Evolutionary conservation across 2,888 invertebrate genomes (phyloP).

Genomic region (Cyclophora punctaria): DNA sequence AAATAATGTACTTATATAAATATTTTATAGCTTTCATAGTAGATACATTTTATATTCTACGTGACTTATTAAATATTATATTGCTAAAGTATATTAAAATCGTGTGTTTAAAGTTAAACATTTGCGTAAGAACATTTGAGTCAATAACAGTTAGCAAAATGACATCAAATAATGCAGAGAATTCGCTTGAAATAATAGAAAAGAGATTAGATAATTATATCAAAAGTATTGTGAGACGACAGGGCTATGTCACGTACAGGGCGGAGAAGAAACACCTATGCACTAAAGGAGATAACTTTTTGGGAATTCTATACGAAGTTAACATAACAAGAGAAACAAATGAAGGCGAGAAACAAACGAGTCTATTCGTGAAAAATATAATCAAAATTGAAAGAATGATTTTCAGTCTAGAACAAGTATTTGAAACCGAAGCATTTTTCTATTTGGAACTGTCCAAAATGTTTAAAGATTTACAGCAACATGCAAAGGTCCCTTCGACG

Average conservation of each 20-base stretch:
- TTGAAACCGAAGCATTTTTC: slow-evolving; percentile 28
- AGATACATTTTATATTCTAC: too few species aligned
- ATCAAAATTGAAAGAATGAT: slow-evolving; percentile 17
- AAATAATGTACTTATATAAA: too few species aligned
- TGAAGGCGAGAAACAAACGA: slow-evolving; percentile 29
- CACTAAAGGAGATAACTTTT: slow-evolving; percentile 39
- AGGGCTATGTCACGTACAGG: slow-evolving; percentile 24
- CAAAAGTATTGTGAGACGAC: slow-evolving; percentile 18
- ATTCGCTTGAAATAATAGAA: too few species aligned
- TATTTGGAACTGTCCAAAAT: slow-evolving; percentile 37
- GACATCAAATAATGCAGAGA: too few species aligned
- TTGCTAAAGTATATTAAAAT: too few species aligned
- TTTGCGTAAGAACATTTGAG: too few species aligned
- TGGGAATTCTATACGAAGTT: slow-evolving; percentile 34
- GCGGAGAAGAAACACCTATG: slow-evolving; percentile 20
- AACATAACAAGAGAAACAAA: slow-evolving; percentile 35
- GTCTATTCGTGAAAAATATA: slow-evolving; percentile 40
- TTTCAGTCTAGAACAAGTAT: slow-evolving; percentile 23
- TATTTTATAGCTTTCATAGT: too few species aligned
- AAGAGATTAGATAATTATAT: slow-evolving; percentile 12
- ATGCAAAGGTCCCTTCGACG: slow-evolving; percentile 28
- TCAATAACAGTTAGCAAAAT: too few species aligned
- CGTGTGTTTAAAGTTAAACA: too few species aligned
- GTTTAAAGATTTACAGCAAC: slow-evolving; percentile 34
- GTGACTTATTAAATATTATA: too few species aligned